Evolutionary conservation across 2,888 invertebrate genomes (phyloP).

Genomic region (Keiferia lycopersicella): DNA sequence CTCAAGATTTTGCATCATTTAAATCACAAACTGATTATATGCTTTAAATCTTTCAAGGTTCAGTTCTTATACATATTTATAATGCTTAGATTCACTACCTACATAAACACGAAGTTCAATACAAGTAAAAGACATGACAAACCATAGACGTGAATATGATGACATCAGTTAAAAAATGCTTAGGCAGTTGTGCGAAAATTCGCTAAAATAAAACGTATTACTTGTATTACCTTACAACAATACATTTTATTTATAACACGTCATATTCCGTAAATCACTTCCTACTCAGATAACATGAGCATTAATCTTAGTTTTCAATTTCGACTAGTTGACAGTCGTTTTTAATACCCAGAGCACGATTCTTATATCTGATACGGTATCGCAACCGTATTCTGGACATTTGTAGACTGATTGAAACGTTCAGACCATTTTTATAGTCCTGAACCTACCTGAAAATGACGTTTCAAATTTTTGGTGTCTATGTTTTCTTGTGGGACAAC

Average conservation of each 20-base stretch:
- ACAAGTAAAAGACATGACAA: no score
- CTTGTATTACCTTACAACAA: background rate
- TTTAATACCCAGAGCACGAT: conserved; percentile 66
- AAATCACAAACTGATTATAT: no score
- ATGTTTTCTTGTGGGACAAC: no score
- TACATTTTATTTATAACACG: background rate
- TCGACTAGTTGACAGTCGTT: conserved; percentile 33
- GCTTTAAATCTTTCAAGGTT: no score
- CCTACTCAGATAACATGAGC: conserved; percentile 21
- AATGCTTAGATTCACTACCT: no score
- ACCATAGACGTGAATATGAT: no score
- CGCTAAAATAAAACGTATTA: background rate
- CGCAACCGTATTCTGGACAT: conserved; percentile 2
- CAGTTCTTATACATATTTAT: no score
- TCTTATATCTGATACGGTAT: conserved; percentile 28
- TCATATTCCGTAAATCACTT: conserved; percentile 22
- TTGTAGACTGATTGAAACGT: background rate
- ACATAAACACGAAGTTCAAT: no score
- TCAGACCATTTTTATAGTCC: no score
- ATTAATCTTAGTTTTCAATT: conserved; percentile 30
- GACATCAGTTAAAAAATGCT: background rate
- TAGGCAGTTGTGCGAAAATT: background rate
- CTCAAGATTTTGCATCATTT: background rate
- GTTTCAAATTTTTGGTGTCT: no score
- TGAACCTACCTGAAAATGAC: no score